Conservation (phyloP, 2,113 vertebrate species). For the Caretta caretta region DNA sequence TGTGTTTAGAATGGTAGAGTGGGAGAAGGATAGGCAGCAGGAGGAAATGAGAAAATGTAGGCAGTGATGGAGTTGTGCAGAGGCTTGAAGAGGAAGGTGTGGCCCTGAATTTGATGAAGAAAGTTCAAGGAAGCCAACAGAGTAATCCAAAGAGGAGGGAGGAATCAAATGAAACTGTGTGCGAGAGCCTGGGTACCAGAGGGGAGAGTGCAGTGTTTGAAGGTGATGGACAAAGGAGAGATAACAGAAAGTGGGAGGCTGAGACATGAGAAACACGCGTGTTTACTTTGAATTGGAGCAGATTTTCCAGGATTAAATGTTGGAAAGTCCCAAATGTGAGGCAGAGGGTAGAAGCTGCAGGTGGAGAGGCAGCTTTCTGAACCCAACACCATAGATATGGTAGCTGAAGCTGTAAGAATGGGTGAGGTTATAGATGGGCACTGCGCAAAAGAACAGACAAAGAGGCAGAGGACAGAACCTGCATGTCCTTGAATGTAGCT, state of each 20-base stretch:
- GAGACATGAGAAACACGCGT: neutral
- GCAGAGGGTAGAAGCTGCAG: neutral
- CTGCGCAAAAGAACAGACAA: neutral
- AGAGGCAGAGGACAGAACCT: neutral
- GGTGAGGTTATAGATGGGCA: neutral
- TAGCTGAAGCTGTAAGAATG: neutral
- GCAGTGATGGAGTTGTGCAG: neutral
- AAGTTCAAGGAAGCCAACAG: neutral
- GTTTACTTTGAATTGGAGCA: neutral
- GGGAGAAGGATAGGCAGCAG: neutral
- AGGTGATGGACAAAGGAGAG: neutral
- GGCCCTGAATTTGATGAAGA: neutral
- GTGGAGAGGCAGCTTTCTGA: neutral
- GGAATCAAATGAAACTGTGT: neutral
- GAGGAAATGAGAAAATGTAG: fast-evolving
- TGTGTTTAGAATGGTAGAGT: neutral
- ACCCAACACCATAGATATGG: neutral
- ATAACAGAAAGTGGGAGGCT: neutral
- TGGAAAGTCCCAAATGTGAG: neutral
- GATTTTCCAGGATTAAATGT: neutral
- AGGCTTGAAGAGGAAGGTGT: neutral
- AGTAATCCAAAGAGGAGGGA: fast-evolving
- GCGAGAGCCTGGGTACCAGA: neutral
- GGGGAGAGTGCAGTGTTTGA: neutral
- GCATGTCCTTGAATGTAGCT: neutral